Base-by-base conservation (phyloP, 2,797 vertebrate genomes). In the Vipera latastei region DNA sequence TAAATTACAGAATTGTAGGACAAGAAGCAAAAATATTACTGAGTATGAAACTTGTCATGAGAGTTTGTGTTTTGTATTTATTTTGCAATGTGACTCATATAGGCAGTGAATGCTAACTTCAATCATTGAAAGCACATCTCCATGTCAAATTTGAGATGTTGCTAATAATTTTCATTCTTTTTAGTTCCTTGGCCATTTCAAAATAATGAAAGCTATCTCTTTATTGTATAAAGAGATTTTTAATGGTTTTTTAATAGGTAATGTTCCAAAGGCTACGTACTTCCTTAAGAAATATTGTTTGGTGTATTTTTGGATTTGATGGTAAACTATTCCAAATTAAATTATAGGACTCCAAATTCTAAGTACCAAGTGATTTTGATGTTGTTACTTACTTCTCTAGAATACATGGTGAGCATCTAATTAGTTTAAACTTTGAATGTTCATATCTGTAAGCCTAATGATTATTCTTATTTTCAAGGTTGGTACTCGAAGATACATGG, bases 401-500 rank as follows among this genome's bases (percentile, higher is more conserved):
- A 73, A 85, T 14, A 48, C 14, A 28, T 61, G 44, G 6, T 86
- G 53, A 9, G 59, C 51, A 16, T 44, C 6, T 51, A 14, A n/a
- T 53, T 86, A 25, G 22, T 92, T 89, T 48, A 83, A n/a, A 51
- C 2, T 9, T 9, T 85, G 32, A 57, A 56, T 69, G 5, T 18
- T 13, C 9, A 59, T 32, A 16, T 63, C 59, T 44, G 0, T 92
- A 86, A 91, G 1, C 1, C 1, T 8, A 22, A 0, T 14, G 53
- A 18, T 93, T 65, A 48, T 4, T 26, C 85, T 88, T 95, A 22
- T 25, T 88, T 93, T 96, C 86, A 91, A 99, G 99, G 99, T 99
- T 94, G 99, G 99, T 88, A 99, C 99, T 0, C 98, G 99, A 91
- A 98, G 99, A 94, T 99, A 99, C 97, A 99, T 99, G 99, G 99